Percentiles rank a stretch among this genome's conserved stretches.
Conservation (phyloP, 2,888 invertebrate genomes). For the Autographa pulchrina region DNA sequence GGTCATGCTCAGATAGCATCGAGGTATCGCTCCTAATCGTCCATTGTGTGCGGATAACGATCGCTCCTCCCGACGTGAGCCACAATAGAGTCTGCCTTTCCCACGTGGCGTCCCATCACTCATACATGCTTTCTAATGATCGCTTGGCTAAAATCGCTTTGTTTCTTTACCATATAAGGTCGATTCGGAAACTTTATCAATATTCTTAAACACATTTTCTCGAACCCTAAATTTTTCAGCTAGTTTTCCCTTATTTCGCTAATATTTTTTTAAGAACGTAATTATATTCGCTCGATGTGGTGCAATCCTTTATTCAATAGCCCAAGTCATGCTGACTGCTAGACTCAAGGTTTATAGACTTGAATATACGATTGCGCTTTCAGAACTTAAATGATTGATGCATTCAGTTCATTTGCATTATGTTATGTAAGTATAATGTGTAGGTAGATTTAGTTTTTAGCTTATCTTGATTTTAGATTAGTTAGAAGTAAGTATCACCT, state of each 20-base stretch:
- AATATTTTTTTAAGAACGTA: not conserved
- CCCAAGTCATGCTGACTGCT: not conserved
- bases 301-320: not conserved
- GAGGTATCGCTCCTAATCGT: conserved; percentile 77
- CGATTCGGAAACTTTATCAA: conserved; percentile 14
- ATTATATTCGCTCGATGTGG: not conserved
- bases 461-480: not conserved
- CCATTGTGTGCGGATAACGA: conserved; percentile 79
- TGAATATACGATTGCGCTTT: not conserved
- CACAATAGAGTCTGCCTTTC: conserved; percentile 67
- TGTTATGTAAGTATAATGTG: not conserved
- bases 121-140: conserved; percentile 68
- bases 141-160: conserved; percentile 36
- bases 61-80: conserved; percentile 63
- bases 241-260: not conserved
- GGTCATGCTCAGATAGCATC: conserved; percentile 74
- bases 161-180: conserved; percentile 24
- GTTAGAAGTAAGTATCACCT: not conserved
- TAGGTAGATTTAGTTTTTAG: too few species aligned
- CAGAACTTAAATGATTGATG: not conserved
- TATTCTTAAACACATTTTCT: not conserved
- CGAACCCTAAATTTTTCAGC: not conserved
- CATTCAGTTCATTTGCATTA: not conserved
- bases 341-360: not conserved
- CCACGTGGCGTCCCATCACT: conserved; percentile 57